Conservation (phyloP, 2,113 vertebrate genomes). For the Hippolais icterina region DNA sequence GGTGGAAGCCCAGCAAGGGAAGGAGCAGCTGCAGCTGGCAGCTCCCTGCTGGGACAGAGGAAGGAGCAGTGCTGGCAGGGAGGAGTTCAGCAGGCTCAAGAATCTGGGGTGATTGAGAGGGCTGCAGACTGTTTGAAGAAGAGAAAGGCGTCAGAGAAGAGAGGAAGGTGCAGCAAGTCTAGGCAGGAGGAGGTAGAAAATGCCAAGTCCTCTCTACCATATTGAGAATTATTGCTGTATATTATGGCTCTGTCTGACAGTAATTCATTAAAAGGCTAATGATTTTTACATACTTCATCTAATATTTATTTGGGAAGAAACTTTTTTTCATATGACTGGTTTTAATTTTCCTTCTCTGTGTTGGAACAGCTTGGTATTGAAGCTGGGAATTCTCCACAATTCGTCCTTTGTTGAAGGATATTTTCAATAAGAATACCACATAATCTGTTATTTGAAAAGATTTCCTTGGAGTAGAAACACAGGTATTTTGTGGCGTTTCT, state of each 20-base stretch:
- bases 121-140: neutral
- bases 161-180: neutral
- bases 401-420: constrained; percentile 24
- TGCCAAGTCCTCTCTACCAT: neutral
- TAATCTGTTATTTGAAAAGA: constrained; percentile 4
- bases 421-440: constrained; percentile 17
- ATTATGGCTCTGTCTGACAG: constrained; percentile 4
- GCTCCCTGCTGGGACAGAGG: neutral
- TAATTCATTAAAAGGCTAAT: constrained; percentile 40
- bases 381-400: constrained; percentile 2
- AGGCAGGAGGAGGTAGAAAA: neutral
- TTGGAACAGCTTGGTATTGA: neutral
- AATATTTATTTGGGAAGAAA: constrained; percentile 39
- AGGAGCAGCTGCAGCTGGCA: neutral
- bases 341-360: constrained; percentile 29
- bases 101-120: neutral
- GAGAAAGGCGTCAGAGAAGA: neutral
- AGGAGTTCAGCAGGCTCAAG: neutral
- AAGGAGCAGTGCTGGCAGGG: neutral
- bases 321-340: neutral
- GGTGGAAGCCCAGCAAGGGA: neutral
- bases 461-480: neutral
- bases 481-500: constrained; percentile 3
- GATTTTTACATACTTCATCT: constrained; percentile 45
- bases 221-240: constrained; percentile 7